Percentiles rank a stretch among this genome's conserved stretches.
Conservation (phyloP, 2,113 vertebrate genomes). For the Ammodytes dubius region DNA sequence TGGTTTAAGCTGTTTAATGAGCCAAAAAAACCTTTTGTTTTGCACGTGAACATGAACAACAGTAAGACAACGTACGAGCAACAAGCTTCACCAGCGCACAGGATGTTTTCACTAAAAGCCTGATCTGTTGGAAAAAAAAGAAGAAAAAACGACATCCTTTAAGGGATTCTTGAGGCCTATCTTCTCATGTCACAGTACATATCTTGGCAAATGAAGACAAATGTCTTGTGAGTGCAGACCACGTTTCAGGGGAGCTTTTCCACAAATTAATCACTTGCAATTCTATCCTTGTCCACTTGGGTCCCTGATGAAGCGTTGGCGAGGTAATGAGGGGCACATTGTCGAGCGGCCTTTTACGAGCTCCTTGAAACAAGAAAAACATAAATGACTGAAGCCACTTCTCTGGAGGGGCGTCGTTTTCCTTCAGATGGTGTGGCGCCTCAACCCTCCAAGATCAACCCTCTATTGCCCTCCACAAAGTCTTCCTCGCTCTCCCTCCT, state of each 20-base stretch:
- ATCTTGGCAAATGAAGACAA: constrained; percentile 85
- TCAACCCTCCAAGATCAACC: constrained; percentile 59
- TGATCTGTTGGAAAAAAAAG: constrained; percentile 4
- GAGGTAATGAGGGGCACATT: constrained; percentile 65
- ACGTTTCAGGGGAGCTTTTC: constrained; percentile 72
- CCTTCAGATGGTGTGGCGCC: constrained; percentile 60
- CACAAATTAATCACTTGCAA: constrained; percentile 84
- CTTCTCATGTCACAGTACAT: constrained; percentile 71
- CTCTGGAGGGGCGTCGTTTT: constrained; percentile 68
- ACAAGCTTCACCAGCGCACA: not conserved
- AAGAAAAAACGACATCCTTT: constrained; percentile 7
- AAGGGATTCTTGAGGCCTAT: constrained; percentile 54
- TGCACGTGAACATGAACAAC: not conserved
- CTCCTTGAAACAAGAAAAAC: constrained; percentile 51
- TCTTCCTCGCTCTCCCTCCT: constrained; percentile 40
- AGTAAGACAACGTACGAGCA: constrained; percentile 11
- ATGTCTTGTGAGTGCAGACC: constrained; percentile 68
- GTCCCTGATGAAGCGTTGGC: constrained; percentile 51
- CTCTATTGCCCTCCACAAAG: constrained; percentile 36
- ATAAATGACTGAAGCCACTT: constrained; percentile 64
- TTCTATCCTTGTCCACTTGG: constrained; percentile 82
- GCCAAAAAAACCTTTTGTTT: constrained; percentile 4
- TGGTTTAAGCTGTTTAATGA: constrained; percentile 57
- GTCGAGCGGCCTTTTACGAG: constrained; percentile 36
- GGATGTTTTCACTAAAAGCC: not conserved